These are phyloP conservation scores for Todiramphus saurophagus DNA, from an alignment of 2,113 vertebrate genomes.

Conservation along the genomic window DNA sequence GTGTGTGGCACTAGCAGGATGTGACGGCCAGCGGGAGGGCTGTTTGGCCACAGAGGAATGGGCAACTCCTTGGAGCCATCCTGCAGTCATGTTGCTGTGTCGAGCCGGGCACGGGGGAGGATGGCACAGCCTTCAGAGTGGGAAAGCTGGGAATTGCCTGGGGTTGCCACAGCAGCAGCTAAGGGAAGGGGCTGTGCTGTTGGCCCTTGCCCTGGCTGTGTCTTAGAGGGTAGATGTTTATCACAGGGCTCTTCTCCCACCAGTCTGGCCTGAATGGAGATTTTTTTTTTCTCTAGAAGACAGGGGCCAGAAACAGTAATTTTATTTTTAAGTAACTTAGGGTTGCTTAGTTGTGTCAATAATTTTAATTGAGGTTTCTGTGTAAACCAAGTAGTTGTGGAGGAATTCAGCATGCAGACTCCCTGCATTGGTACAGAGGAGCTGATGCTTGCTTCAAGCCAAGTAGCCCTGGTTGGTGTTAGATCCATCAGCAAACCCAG, in stretches of 20 bases:
- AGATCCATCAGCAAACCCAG: not conserved
- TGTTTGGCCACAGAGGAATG: accelerated
- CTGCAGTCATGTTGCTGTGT: accelerated
- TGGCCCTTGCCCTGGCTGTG: not conserved
- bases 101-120: accelerated
- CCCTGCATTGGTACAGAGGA: not conserved
- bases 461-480: accelerated
- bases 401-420: not conserved
- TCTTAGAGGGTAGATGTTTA: not conserved
- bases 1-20: not conserved
- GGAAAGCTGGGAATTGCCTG: accelerated
- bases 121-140: not conserved
- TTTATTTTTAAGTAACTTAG: not conserved
- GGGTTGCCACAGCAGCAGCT: not conserved
- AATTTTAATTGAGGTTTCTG: not conserved
- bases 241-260: not conserved
- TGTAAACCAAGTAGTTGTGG: not conserved
- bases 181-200: not conserved
- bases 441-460: not conserved
- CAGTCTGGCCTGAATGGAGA: not conserved
- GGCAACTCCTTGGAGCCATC: not conserved
- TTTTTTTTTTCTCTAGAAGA: not conserved
- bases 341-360: not conserved
- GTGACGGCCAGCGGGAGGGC: accelerated
- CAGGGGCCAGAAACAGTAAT: accelerated